Percentiles rank a stretch among this genome's conserved stretches.
phyloP scores from a whole-genome alignment of 2,888 invertebrate genomes.

The Chrysolina oricalcia region DNA sequence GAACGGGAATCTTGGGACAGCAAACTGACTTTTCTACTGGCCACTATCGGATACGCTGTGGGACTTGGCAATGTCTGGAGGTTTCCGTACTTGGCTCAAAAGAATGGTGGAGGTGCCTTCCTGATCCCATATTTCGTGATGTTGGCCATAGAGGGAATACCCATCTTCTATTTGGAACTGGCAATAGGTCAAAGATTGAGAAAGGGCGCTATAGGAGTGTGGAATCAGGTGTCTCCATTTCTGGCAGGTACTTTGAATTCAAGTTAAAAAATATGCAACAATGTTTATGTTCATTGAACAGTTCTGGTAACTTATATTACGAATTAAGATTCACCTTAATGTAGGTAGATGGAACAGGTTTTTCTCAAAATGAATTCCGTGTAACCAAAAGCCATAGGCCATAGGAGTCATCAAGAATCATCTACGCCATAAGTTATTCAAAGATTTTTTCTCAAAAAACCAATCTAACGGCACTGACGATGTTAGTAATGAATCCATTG shows the following conservation, averaged over 20 bases:
- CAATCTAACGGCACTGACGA: no score
- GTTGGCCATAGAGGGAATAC: constrained; percentile 95
- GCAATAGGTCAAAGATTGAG: constrained; percentile 95
- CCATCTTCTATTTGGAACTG: constrained; percentile 95
- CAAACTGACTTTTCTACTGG: constrained; percentile 91
- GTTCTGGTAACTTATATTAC: no score
- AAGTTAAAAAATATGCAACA: neutral
- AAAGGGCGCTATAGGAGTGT: constrained; percentile 95
- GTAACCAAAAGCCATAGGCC: no score
- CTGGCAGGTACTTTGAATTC: constrained; percentile 73
- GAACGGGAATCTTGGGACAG: constrained; percentile 95
- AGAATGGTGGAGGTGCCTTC: constrained; percentile 97
- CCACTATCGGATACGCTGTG: constrained; percentile 93
- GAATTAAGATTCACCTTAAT: no score
- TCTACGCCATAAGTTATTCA: no score
- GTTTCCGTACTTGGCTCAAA: constrained; percentile 95
- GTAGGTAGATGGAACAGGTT: no score
- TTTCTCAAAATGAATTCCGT: no score
- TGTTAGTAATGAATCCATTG: no score
- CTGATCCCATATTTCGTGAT: constrained; percentile 97
- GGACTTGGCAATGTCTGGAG: constrained; percentile 97
- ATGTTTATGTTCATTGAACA: no score
- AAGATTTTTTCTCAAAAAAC: no score
- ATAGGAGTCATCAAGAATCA: no score
- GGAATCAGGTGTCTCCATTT: constrained; percentile 94